Conservation (phyloP, 2,113 vertebrate species). For the Spea multiplicata region DNA sequence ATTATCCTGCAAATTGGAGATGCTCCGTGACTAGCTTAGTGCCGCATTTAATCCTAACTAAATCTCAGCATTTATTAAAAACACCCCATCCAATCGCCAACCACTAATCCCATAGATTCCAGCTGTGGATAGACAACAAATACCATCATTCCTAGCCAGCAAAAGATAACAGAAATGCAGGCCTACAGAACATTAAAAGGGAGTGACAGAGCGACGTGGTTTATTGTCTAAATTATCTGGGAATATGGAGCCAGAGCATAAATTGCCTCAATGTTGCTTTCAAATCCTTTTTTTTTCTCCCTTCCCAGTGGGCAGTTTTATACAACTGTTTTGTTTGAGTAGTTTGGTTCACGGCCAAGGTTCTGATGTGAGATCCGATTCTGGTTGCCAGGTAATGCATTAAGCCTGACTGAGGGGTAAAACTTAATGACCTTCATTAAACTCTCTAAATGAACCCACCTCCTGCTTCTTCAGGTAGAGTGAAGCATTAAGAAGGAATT, state of each 20-base stretch:
- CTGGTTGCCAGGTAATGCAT: constrained; percentile 74
- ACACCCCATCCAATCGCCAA: no score
- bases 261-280: constrained; percentile 60
- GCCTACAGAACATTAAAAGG: no score
- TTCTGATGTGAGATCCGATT: constrained; percentile 67
- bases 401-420: constrained; percentile 73
- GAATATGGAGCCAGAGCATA: constrained; percentile 50
- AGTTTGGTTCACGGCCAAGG: constrained; percentile 70
- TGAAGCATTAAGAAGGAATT: constrained; percentile 61
- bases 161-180: no score
- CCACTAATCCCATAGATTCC: no score
- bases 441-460: constrained; percentile 67
- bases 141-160: no score
- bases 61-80: no score
- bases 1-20: no score
- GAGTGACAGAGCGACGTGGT: no score
- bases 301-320: constrained; percentile 57
- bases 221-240: constrained; percentile 48
- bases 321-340: constrained; percentile 55
- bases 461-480: constrained; percentile 72
- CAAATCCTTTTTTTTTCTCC: constrained; percentile 57
- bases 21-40: no score
- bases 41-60: no score
- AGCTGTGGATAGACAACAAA: no score
- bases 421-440: constrained; percentile 76